Evolutionary conservation across 2,113 vertebrate species (phyloP), one percentile per base, ranked within the genome.

Genomic region (Panthera uncia): DNA sequence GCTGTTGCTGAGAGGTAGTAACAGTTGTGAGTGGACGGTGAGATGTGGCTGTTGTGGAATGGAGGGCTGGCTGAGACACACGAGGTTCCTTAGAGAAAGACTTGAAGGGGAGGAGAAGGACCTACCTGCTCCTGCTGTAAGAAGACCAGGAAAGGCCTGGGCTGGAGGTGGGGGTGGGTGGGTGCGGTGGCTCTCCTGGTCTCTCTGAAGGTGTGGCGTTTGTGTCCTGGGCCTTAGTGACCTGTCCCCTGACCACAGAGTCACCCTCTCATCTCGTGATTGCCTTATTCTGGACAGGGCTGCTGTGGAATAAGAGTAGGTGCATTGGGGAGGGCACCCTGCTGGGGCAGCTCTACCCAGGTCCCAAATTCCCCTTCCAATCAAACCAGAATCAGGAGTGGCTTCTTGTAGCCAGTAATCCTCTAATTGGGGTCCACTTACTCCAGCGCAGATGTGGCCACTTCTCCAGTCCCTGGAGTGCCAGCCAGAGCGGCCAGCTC

Each of bases 361-460:
- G 74, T 76, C 71, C 92, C 94, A 25, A 73, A 74, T 86, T 87
- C 45, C 84, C 63, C 65, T 83, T 84, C 74, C 76, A 94, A 38
- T 94, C 68, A 87, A 79, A 68, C 73, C 31, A 74, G 68, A 84
- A 52, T 78, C 92, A 80, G 23, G 84, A 68, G 83, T 41, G 48
- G 31, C 29, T 95, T 91, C 82, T 69, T n/a, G 12, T 41, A 81
- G 57, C 71, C 31, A 19, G 33, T 63, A 84, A 94, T 63, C 78
- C 86, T 97, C 89, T 96, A 69, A 76, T 80, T 94, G 81, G 18
- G 80, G n/a, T 93, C 85, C 92, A 87, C 80, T 79, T 87, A 89
- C 15, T n/a, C 19, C 38, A 38, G 31, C 48, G 55, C 89, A 89
- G 95, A 78, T 96, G 97, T 25, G 81, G 76, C 63, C 33, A 63